Evolutionary conservation across 2,113 vertebrate species (phyloP), one percentile per base, ranked within the genome.

Genomic region (Campylorhamphus procurvoides): DNA sequence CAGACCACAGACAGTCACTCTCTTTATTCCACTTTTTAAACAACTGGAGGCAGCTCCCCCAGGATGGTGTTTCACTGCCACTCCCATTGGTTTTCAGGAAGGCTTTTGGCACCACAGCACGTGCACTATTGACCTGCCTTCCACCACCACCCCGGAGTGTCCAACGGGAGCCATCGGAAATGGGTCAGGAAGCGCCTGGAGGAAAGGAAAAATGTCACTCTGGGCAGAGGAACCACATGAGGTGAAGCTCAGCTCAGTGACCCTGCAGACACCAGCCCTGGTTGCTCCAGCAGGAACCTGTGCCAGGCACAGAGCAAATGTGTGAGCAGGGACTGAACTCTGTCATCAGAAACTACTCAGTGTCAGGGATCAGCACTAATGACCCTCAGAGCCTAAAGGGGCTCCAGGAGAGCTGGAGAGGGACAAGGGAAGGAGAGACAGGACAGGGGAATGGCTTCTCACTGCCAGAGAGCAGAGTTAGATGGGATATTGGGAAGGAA

Each of bases 131-230:
- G 55, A 95, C 9, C 42, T 19, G 50, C 71, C 63, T 84, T 80
- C 84, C 82, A 62, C 39, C 77, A 79, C 42, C 71, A 79, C 77
- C 0, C 1, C 16, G 0, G 69, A 4, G 0, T 3, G 2, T 22
- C 39, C 6, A 18, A 53, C 20, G 2, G 67, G 80, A 93, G 37
- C 74, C 75, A 85, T 55, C 17, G 4, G 40, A 40, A 53, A 81
- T 0, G 0, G 77, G 78, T 28, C 37, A 49, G 3, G 15, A 86
- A 55, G 64, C 85, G 91, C 96, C 96, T 83, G 20, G 27, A 93
- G 96, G 95, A 35, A 47, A 85, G 85, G 84, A 62, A 89, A 89
- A 79, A 68, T 14, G 9, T 55, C 82, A 55, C 59, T 68, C 16
- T 23, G 71, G 84, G 67, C 66, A 89, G 87, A 73, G 69, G 71